These are phyloP conservation scores for Colostygia pectinataria DNA, from an alignment of 2,888 invertebrate genomes.

Conservation along the genomic window DNA sequence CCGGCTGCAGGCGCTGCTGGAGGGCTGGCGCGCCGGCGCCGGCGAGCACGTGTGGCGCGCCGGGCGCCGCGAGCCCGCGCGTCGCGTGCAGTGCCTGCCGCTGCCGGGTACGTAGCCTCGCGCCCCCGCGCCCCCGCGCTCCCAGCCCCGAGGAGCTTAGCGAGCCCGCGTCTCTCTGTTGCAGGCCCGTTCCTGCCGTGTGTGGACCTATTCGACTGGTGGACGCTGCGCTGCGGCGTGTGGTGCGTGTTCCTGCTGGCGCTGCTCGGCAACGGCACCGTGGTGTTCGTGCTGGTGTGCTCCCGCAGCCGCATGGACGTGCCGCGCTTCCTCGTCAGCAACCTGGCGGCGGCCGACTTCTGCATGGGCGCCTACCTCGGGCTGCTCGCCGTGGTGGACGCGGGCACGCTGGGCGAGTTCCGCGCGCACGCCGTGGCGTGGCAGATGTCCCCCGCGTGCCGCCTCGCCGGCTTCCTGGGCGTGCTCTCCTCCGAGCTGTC, in stretches of 20 bases:
- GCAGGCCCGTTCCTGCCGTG: conserved; percentile 97
- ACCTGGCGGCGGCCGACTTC: conserved; percentile 97
- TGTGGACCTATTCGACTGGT: conserved; percentile 98
- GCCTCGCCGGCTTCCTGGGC: conserved; percentile 96
- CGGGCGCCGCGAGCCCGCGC: conserved; percentile 43
- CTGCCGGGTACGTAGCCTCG: conserved; percentile 85
- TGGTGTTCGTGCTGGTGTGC: conserved; percentile 95
- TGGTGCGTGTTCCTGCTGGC: conserved; percentile 98
- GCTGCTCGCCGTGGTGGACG: conserved; percentile 97
- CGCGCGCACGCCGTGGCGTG: conserved; percentile 98
- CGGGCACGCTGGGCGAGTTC: conserved; percentile 97
- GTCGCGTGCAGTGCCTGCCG: conserved; percentile 89
- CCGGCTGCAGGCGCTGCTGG: conserved; percentile 46
- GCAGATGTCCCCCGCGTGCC: conserved; percentile 97
- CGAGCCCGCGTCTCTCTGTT: background rate
- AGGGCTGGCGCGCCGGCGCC: conserved; percentile 41
- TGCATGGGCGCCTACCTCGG: conserved; percentile 98
- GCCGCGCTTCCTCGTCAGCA: conserved; percentile 97
- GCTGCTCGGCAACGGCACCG: conserved; percentile 97
- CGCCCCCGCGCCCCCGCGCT: too few relatives aligned
- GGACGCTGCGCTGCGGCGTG: conserved; percentile 97
- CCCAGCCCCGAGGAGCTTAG: background rate
- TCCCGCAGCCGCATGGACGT: conserved; percentile 97
- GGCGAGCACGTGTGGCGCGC: conserved; percentile 14
- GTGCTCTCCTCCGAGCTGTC: conserved; percentile 96